Percentiles rank a stretch among this genome's conserved stretches.
phyloP scores from a whole-genome alignment of 2,888 invertebrate genomes.

The Serrognathus titanus region DNA sequence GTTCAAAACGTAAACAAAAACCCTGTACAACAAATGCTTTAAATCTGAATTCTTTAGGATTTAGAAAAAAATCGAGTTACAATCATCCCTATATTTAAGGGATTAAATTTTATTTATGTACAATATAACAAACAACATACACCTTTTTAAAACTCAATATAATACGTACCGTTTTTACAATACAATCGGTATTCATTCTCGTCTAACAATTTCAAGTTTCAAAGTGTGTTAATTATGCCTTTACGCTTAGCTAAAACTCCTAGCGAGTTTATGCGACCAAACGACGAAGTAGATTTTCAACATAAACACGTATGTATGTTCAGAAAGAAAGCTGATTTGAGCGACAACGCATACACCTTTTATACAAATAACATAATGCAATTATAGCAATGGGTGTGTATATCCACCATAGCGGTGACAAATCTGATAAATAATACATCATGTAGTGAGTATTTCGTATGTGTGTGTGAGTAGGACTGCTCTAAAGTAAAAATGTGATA shows the following conservation, averaged over 20 bases:
- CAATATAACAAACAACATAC: constrained; percentile 12
- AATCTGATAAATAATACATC: constrained; percentile 3
- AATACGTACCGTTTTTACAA: too few species aligned
- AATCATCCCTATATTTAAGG: constrained; percentile 16
- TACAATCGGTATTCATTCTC: constrained; percentile 11
- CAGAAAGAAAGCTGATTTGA: neutral
- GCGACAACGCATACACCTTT: neutral
- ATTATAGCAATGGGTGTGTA: constrained; percentile 9
- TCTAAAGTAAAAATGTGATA: too few species aligned
- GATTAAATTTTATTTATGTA: constrained; percentile 28
- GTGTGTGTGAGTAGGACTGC: too few species aligned
- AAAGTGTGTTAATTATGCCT: constrained; percentile 43
- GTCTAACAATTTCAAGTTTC: constrained; percentile 35
- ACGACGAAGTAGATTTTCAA: neutral
- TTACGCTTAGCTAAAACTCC: constrained; percentile 34
- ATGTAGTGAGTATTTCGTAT: too few species aligned
- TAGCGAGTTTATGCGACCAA: constrained; percentile 28
- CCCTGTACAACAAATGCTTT: neutral
- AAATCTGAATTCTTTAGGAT: neutral
- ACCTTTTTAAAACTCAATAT: too few species aligned
- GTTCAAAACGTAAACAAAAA: neutral
- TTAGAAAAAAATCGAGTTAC: neutral
- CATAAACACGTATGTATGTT: neutral
- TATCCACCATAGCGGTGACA: constrained; percentile 2
- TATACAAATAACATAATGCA: constrained; percentile 17